phyloP scores from a whole-genome alignment of 1,140 invertebrate species.

The Teleopsis dalmanni region DNA sequence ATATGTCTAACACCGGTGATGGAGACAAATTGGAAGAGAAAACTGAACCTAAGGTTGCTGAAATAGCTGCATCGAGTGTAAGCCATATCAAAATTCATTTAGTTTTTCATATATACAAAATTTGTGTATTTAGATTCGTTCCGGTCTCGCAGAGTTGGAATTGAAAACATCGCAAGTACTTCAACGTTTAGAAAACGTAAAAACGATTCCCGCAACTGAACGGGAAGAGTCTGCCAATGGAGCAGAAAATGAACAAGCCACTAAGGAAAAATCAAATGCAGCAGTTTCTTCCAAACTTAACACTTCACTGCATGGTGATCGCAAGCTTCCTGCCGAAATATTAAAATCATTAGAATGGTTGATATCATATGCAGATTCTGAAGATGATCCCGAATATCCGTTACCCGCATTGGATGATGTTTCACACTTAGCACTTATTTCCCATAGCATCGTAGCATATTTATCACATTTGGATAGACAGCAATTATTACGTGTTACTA shows the following conservation, averaged over 20 bases:
- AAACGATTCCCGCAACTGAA: slow-evolving; percentile 16
- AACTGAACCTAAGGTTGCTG: slow-evolving; percentile 14
- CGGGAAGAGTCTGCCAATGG: slow-evolving; percentile 6
- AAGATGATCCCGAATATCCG: slow-evolving; percentile 40
- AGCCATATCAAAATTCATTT: no score
- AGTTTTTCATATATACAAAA: slow-evolving; percentile 1
- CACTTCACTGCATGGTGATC: slow-evolving; percentile 24
- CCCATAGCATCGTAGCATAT: slow-evolving; percentile 42
- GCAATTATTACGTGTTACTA: slow-evolving; percentile 32
- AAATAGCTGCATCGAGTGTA: slow-evolving; percentile 28
- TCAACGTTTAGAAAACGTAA: slow-evolving; percentile 39
- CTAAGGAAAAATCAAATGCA: background rate
- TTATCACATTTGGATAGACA: slow-evolving; percentile 36
- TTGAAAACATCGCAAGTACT: slow-evolving; percentile 36
- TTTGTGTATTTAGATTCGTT: slow-evolving; percentile 31
- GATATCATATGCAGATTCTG: slow-evolving; percentile 39
- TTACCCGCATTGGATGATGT: slow-evolving; percentile 40
- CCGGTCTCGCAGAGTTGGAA: slow-evolving; percentile 39
- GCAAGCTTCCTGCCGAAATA: slow-evolving; percentile 38
- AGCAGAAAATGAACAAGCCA: background rate
- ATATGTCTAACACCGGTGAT: slow-evolving; percentile 5
- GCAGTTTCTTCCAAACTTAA: background rate
- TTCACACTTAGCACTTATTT: slow-evolving; percentile 40
- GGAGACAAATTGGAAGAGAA: slow-evolving; percentile 8
- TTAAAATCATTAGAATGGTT: slow-evolving; percentile 34